A percentile compares a stretch with the other conserved stretches of the same genome.
These are phyloP conservation scores for Oophaga pumilio DNA, from an alignment of 2,113 vertebrate genomes.

Conservation along the genomic window DNA sequence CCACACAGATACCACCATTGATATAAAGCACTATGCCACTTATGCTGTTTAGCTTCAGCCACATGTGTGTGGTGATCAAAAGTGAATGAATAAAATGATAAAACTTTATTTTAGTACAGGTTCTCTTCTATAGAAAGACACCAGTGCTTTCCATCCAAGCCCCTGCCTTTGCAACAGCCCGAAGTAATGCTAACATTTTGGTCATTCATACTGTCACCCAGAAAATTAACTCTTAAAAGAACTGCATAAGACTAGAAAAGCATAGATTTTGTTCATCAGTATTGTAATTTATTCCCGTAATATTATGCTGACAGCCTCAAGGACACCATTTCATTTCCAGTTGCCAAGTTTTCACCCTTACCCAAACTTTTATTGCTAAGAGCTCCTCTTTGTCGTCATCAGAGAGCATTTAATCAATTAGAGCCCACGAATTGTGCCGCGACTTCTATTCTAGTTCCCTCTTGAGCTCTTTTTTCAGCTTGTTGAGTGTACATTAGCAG, in stretches of 20 bases:
- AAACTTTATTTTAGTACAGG: too few species aligned
- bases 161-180: too few species aligned
- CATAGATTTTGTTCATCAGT: neutral
- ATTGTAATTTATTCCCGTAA: neutral
- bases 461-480: constrained; percentile 14
- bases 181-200: neutral
- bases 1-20: too few species aligned
- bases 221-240: neutral
- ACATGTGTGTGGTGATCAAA: too few species aligned
- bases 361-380: constrained; percentile 18
- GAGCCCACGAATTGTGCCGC: neutral
- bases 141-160: too few species aligned
- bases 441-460: neutral
- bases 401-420: constrained; percentile 1
- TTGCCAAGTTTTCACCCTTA: neutral
- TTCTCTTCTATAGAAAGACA: too few species aligned
- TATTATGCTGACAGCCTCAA: neutral
- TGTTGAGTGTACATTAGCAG: constrained; percentile 33
- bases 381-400: neutral
- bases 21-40: too few species aligned
- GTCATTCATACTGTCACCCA: neutral
- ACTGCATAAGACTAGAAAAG: neutral
- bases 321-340: neutral
- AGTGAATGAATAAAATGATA: too few species aligned
- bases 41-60: too few species aligned